Percentiles rank a stretch among this genome's conserved stretches.
Conservation (phyloP, 2,888 invertebrate genomes). For the Lissocephala sabroskyi region DNA sequence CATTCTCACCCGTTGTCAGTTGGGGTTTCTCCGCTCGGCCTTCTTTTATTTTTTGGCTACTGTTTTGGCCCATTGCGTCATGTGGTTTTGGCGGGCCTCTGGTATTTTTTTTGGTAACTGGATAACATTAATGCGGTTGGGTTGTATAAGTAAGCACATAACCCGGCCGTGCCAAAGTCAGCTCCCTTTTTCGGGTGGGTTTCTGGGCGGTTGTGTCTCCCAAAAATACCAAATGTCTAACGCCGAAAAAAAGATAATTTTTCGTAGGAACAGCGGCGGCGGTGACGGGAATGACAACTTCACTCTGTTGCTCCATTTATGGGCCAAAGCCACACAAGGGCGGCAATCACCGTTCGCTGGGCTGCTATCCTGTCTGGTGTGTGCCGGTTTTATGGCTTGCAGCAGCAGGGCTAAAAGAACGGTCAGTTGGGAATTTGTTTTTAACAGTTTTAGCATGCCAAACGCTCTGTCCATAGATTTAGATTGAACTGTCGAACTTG, state of each 20-base stretch:
- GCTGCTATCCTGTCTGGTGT: too few relatives aligned
- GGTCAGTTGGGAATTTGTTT: constrained; percentile 60
- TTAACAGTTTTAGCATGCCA: constrained; percentile 17
- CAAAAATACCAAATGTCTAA: constrained; percentile 43
- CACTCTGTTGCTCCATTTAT: constrained; percentile 55
- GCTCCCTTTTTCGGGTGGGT: not conserved
- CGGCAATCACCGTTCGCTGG: too few relatives aligned
- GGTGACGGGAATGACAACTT: constrained; percentile 34
- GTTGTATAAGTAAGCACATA: constrained; percentile 18
- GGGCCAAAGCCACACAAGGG: constrained; percentile 14
- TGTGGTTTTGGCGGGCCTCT: not conserved
- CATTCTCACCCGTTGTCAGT: constrained; percentile 26
- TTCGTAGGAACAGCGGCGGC: constrained; percentile 11
- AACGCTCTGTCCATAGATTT: constrained; percentile 43
- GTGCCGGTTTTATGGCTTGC: constrained; percentile 57
- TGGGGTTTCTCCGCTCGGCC: constrained; percentile 3
- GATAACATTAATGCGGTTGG: constrained; percentile 54
- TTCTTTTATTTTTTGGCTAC: not conserved
- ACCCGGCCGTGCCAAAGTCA: constrained; percentile 10
- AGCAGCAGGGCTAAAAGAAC: too few relatives aligned
- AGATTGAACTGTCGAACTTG: constrained; percentile 61
- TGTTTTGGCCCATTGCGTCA: not conserved
- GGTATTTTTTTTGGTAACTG: constrained; percentile 7
- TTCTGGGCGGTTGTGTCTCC: not conserved
- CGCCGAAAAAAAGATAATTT: constrained; percentile 15